Percentiles rank a stretch among this genome's conserved stretches.
These are phyloP conservation scores for Eupithecia pulchellata DNA, from an alignment of 2,888 invertebrate species.

Conservation along the genomic window DNA sequence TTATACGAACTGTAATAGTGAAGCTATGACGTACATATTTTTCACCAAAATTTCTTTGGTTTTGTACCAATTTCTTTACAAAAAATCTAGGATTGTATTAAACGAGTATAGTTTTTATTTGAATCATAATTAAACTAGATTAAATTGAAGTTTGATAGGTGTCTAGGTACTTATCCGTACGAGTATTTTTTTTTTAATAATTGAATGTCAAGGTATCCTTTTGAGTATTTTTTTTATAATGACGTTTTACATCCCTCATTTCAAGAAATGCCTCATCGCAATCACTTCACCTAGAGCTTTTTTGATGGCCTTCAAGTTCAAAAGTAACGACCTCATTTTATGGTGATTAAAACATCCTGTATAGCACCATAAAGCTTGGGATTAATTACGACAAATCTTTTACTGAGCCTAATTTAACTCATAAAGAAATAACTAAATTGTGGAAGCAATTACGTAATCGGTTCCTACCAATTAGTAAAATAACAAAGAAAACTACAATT, in stretches of 20 bases:
- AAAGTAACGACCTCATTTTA: neutral
- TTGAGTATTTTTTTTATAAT: neutral
- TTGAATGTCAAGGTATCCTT: too few relatives aligned
- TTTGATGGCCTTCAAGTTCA: neutral
- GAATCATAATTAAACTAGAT: too few relatives aligned
- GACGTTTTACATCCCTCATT: neutral
- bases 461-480: neutral
- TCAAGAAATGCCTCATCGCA: neutral
- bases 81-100: too few relatives aligned
- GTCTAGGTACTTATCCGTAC: too few relatives aligned
- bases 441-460: neutral
- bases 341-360: slow-evolving; percentile 4
- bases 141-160: too few relatives aligned
- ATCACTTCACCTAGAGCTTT: neutral
- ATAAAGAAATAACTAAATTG: neutral
- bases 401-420: slow-evolving; percentile 4
- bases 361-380: neutral
- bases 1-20: too few relatives aligned
- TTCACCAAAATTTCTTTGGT: too few relatives aligned
- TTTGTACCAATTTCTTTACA: too few relatives aligned
- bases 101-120: too few relatives aligned
- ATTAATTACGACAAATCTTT: slow-evolving; percentile 1
- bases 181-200: too few relatives aligned
- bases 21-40: too few relatives aligned
- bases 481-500: too few relatives aligned